These are phyloP conservation scores for Falco columbarius DNA, from an alignment of 2,797 vertebrate genomes.

Conservation along the genomic window DNA sequence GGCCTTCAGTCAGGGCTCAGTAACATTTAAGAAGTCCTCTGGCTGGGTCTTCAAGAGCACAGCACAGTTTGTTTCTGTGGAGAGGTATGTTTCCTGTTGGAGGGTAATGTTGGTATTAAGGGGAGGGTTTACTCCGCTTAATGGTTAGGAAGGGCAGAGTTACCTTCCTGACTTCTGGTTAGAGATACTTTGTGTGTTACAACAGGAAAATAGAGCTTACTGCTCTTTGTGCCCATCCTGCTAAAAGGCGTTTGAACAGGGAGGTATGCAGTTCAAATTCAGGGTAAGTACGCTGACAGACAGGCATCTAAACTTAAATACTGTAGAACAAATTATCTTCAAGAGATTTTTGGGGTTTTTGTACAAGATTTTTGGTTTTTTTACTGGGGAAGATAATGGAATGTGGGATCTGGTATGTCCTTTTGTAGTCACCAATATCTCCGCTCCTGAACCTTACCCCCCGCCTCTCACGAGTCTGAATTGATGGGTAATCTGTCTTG, in stretches of 20 bases:
- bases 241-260: not conserved
- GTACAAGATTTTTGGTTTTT: not conserved
- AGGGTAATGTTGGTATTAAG: not conserved
- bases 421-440: not conserved
- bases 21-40: not conserved
- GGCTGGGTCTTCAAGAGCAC: not conserved
- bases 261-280: not conserved
- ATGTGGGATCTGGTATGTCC: not conserved
- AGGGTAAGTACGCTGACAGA: not conserved
- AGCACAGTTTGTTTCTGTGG: not conserved
- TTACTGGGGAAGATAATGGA: not conserved
- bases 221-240: not conserved
- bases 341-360: not conserved
- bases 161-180: not conserved
- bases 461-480: rapidly evolving
- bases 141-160: not conserved
- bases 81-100: not conserved
- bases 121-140: not conserved
- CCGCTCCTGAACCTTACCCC: not conserved
- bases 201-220: not conserved
- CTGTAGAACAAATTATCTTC: not conserved
- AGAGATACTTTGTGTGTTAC: not conserved
- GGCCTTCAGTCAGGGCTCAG: not conserved
- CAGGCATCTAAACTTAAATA: not conserved
- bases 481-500: not conserved